Evolutionary conservation across 2,113 vertebrate species (phyloP).

Genomic region (Halichoerus grypus): DNA sequence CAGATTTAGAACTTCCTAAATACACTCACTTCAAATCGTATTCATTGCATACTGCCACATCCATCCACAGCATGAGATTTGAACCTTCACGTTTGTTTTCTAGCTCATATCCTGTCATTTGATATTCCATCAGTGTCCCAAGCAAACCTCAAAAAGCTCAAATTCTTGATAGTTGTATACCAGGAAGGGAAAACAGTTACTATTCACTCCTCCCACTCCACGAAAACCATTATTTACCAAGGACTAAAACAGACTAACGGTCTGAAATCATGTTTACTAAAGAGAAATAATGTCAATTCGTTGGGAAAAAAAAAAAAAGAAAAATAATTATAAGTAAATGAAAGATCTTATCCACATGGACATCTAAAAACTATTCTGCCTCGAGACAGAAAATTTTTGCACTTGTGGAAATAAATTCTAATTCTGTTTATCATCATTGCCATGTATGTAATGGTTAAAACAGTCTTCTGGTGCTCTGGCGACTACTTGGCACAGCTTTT

Average conservation of each 20-base stretch:
- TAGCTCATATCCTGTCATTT: not conserved
- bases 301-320: not conserved
- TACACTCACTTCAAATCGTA: not conserved
- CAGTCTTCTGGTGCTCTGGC: not conserved
- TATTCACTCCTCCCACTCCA: not conserved
- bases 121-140: not conserved
- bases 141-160: not conserved
- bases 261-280: not conserved
- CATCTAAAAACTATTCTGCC: not conserved
- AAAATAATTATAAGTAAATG: not conserved
- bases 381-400: not conserved
- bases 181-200: not conserved
- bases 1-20: not conserved
- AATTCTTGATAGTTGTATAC: not conserved
- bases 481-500: no score
- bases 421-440: not conserved
- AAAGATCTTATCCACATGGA: not conserved
- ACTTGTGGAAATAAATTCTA: not conserved
- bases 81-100: not conserved
- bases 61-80: rapidly evolving
- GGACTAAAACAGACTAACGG: not conserved
- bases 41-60: not conserved
- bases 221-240: not conserved
- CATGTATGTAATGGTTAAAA: no score
- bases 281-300: not conserved